Conservation (phyloP, 2,797 vertebrate species). For the Hirundo rustica region DNA sequence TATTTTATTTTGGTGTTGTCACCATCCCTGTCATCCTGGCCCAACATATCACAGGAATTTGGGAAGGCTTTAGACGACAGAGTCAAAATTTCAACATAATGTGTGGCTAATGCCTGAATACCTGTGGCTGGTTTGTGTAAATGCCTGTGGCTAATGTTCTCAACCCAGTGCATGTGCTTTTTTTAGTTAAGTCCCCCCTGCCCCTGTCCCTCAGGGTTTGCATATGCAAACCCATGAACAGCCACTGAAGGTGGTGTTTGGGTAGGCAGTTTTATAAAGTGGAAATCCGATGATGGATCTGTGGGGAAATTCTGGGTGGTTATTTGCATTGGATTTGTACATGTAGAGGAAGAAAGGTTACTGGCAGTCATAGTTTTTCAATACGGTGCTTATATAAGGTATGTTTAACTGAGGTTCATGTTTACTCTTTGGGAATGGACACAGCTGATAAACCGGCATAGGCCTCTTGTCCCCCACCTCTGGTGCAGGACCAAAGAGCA, state of each 20-base stretch:
- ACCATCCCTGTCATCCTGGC: background rate
- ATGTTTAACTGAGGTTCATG: background rate
- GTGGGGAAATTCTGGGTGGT: background rate
- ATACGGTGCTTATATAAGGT: background rate
- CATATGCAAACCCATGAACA: constrained; percentile 40
- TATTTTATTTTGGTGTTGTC: background rate
- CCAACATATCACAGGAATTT: background rate
- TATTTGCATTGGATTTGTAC: constrained; percentile 44
- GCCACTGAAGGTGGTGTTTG: background rate
- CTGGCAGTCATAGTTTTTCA: constrained; percentile 8
- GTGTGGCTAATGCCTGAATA: background rate
- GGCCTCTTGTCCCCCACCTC: background rate
- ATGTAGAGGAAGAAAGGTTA: background rate
- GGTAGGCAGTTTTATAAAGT: background rate
- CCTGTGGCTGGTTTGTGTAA: background rate
- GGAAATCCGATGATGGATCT: background rate
- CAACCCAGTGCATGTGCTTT: background rate
- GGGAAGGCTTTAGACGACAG: background rate
- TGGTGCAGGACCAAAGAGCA: background rate
- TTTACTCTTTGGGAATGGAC: background rate
- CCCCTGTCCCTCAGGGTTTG: constrained; percentile 3
- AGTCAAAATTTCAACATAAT: background rate
- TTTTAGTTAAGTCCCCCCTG: background rate
- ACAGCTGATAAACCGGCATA: background rate
- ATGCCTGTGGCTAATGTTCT: background rate